Evolutionary conservation across 2,797 vertebrate species (phyloP).

Genomic region (Typhlichthys subterraneus): DNA sequence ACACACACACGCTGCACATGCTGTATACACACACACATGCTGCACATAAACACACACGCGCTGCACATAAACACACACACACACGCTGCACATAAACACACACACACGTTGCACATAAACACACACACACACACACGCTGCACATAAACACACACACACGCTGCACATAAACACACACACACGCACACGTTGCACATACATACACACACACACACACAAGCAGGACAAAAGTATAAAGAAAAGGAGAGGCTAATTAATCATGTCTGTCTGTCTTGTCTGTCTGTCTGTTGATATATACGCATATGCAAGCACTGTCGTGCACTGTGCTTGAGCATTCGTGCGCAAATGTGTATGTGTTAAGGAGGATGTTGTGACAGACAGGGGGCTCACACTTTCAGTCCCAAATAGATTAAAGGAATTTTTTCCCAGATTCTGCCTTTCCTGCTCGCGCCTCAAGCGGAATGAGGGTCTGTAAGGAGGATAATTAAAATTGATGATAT

Average conservation of each 20-base stretch:
- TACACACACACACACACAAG: background rate
- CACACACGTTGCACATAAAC: too few relatives aligned
- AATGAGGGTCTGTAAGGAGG: slow-evolving; percentile 67
- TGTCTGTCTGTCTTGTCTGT: background rate
- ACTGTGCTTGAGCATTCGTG: slow-evolving; percentile 5
- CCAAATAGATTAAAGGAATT: slow-evolving; percentile 72
- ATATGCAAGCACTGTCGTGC: background rate
- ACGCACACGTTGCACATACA: slow-evolving; percentile 40
- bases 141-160: too few relatives aligned
- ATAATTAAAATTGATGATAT: slow-evolving; percentile 81
- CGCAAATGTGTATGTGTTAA: background rate
- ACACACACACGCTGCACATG: too few relatives aligned
- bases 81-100: too few relatives aligned
- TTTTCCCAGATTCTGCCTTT: slow-evolving; percentile 53
- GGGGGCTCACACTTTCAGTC: slow-evolving; percentile 70
- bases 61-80: too few relatives aligned
- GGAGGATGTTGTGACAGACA: slow-evolving; percentile 62
- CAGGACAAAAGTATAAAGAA: too few relatives aligned
- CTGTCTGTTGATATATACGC: background rate
- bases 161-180: slow-evolving; percentile 1
- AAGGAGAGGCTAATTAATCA: background rate
- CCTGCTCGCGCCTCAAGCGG: slow-evolving; percentile 60
- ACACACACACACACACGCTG: too few relatives aligned
- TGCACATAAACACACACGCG: too few relatives aligned
- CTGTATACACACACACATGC: too few relatives aligned